Conservation (phyloP, 2,888 invertebrate genomes). For the Rotaria sp. region DNA sequence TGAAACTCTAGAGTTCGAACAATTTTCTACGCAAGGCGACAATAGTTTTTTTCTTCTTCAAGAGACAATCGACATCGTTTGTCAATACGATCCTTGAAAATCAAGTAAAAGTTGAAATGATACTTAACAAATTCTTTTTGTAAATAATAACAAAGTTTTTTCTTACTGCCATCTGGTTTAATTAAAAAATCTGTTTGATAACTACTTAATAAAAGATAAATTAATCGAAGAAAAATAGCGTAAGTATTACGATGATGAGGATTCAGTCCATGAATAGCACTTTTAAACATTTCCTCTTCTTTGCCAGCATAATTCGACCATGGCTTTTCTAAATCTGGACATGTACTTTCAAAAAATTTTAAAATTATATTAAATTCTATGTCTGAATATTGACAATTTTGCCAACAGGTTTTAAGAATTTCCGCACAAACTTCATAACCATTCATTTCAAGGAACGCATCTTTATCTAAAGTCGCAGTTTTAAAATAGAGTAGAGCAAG, state of each 20-base stretch:
- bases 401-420: neutral
- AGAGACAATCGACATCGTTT: neutral
- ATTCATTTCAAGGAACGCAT: neutral
- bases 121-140: neutral
- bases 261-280: neutral
- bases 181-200: neutral
- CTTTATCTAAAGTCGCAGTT: slow-evolving; percentile 10
- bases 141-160: neutral
- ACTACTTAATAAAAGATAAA: neutral
- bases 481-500: slow-evolving; percentile 19
- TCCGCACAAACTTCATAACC: neutral
- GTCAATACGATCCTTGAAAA: neutral
- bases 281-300: neutral
- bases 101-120: neutral
- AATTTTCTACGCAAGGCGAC: neutral
- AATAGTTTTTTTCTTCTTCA: neutral
- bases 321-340: neutral
- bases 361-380: neutral
- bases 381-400: neutral
- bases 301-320: neutral
- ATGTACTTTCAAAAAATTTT: neutral
- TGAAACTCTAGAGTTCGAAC: neutral
- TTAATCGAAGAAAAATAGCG: neutral
- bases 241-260: neutral
- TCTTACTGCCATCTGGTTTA: neutral